Conservation (phyloP, 2,797 vertebrate genomes). For the Benthosema pterotum region DNA sequence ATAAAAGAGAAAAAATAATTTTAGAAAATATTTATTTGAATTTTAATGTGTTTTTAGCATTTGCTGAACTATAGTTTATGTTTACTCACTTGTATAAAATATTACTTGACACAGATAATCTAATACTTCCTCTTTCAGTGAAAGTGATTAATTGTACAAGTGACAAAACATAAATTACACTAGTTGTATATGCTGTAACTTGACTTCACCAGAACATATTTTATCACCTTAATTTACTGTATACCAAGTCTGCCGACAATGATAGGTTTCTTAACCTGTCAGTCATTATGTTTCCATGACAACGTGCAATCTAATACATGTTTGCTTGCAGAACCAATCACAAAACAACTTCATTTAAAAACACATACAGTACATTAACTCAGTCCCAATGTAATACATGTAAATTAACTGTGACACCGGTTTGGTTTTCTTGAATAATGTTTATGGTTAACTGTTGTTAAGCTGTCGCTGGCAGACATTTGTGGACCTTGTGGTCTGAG, state of each 20-base stretch:
- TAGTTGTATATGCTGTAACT: constrained; percentile 14
- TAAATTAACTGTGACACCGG: neutral
- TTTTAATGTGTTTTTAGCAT: constrained; percentile 34
- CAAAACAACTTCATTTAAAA: constrained; percentile 15
- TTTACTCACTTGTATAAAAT: constrained; percentile 49
- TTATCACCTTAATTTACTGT: constrained; percentile 31
- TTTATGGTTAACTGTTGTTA: constrained; percentile 26
- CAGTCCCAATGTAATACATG: neutral
- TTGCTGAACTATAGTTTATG: constrained; percentile 43
- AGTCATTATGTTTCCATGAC: constrained; percentile 34
- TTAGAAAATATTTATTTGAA: constrained; percentile 54
- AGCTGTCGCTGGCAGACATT: neutral
- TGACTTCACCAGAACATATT: neutral
- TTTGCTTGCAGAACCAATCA: constrained; percentile 1
- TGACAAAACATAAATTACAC: constrained; percentile 53
- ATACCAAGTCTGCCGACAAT: neutral
- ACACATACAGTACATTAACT: neutral
- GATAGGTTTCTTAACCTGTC: constrained; percentile 17
- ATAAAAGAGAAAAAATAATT: constrained; percentile 51
- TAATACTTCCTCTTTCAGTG: constrained; percentile 4
- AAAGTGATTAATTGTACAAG: constrained; percentile 16
- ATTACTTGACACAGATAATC: neutral
- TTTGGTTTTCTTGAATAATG: neutral
- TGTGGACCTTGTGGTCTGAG: constrained; percentile 19
- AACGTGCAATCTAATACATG: constrained; percentile 14